These are phyloP conservation scores for Strix uralensis DNA, from an alignment of 2,113 vertebrate species.

Conservation along the genomic window DNA sequence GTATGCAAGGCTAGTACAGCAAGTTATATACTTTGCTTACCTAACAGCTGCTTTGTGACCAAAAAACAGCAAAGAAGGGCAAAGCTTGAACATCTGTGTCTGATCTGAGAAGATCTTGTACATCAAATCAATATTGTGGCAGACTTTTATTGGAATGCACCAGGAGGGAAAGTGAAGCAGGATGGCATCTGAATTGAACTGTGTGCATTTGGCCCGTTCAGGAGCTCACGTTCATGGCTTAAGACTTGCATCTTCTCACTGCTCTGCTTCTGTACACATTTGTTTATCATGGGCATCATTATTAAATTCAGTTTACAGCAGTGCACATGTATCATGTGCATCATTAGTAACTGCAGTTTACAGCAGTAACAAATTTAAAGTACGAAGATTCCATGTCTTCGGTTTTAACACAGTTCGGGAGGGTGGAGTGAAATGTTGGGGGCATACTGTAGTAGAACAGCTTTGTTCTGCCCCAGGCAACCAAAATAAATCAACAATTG, in stretches of 20 bases:
- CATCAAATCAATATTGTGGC: neutral
- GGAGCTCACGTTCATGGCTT: fast-evolving
- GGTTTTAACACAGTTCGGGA: neutral
- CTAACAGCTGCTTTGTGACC: neutral
- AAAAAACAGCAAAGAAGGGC: neutral
- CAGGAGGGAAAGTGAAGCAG: neutral
- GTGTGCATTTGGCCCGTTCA: neutral
- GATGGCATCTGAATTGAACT: neutral
- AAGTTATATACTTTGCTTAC: neutral
- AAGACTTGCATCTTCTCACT: neutral
- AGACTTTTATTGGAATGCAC: neutral
- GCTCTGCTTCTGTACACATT: neutral
- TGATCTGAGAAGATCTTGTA: neutral
- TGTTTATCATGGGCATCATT: fast-evolving
- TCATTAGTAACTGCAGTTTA: neutral
- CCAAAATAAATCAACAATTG: slow-evolving; percentile 6
- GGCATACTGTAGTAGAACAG: neutral
- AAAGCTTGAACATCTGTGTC: neutral
- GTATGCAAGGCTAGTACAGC: neutral
- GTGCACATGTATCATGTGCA: fast-evolving
- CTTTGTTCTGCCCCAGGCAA: neutral
- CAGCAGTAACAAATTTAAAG: neutral
- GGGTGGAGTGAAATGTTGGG: neutral
- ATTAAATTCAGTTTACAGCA: neutral
- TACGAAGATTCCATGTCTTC: neutral